These are phyloP conservation scores for Poecilia wingei DNA, from an alignment of 2,797 vertebrate genomes.

Conservation along the genomic window DNA sequence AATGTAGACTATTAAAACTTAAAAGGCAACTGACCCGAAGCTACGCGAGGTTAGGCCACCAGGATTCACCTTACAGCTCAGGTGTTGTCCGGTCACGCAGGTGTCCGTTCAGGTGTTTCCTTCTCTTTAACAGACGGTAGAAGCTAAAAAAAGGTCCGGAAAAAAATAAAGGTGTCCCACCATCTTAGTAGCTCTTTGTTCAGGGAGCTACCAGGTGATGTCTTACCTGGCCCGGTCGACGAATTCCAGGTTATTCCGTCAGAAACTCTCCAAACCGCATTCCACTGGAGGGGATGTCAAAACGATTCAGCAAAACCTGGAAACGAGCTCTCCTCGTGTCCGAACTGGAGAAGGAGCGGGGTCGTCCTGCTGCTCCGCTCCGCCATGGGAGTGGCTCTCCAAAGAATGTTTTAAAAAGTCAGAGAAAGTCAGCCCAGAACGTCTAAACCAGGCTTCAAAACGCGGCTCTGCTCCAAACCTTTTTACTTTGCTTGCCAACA, in stretches of 20 bases:
- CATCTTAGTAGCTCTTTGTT: background rate
- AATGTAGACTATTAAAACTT: background rate
- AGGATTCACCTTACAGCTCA: background rate
- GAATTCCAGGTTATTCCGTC: slow-evolving; percentile 39
- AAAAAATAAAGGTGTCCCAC: background rate
- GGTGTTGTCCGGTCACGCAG: background rate
- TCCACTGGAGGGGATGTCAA: slow-evolving; percentile 65
- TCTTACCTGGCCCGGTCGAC: slow-evolving; percentile 68
- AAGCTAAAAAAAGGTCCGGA: background rate
- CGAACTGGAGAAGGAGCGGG: slow-evolving; percentile 24
- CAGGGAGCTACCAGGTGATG: slow-evolving; percentile 36
- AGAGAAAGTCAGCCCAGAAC: background rate
- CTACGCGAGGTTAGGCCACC: background rate
- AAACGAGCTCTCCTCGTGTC: slow-evolving; percentile 19
- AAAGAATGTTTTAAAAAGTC: slow-evolving; percentile 1
- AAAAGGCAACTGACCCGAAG: background rate
- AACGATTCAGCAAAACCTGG: slow-evolving; percentile 30
- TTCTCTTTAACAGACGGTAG: background rate
- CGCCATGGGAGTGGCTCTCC: slow-evolving; percentile 48
- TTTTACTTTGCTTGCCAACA: background rate
- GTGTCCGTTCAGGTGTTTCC: background rate
- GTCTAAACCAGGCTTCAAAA: background rate
- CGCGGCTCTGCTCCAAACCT: background rate
- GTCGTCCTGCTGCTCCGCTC: slow-evolving; percentile 33
- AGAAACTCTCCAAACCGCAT: slow-evolving; percentile 36